These are phyloP conservation scores for Callorhinus ursinus DNA, from an alignment of 2,113 vertebrate species.

Conservation along the genomic window DNA sequence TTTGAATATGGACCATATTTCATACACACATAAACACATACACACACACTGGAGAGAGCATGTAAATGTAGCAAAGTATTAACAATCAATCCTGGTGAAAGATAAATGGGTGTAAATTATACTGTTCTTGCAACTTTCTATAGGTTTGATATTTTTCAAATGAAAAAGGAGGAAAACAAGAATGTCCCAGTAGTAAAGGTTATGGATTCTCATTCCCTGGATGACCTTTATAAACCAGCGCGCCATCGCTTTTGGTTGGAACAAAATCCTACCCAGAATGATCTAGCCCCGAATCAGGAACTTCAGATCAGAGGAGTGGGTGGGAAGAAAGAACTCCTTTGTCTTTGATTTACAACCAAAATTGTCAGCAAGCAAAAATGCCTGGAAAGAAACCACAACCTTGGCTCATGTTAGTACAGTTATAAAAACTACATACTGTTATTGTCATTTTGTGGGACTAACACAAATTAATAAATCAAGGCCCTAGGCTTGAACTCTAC, in stretches of 20 bases:
- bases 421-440: constrained; percentile 69
- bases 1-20: background rate
- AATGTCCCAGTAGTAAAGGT: background rate
- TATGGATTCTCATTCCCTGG: background rate
- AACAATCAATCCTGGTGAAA: constrained; percentile 4
- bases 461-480: constrained; percentile 74
- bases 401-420: constrained; percentile 67
- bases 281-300: constrained; percentile 41
- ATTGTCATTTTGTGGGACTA: constrained; percentile 69
- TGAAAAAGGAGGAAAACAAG: constrained; percentile 18
- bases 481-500: background rate
- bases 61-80: constrained; percentile 13
- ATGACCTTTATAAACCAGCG: constrained; percentile 43
- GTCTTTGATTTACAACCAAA: constrained; percentile 73
- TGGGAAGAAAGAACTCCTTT: constrained; percentile 47
- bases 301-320: constrained; percentile 46
- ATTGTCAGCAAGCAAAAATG: constrained; percentile 74
- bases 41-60: background rate
- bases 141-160: constrained; percentile 52
- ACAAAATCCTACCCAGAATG: constrained; percentile 48
- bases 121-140: background rate
- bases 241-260: constrained; percentile 1
- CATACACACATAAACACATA: background rate
- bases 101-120: constrained; percentile 30
- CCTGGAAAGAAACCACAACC: constrained; percentile 75